Conservation (phyloP, 2,113 vertebrate genomes). For the Campylomormyrus numenius region DNA sequence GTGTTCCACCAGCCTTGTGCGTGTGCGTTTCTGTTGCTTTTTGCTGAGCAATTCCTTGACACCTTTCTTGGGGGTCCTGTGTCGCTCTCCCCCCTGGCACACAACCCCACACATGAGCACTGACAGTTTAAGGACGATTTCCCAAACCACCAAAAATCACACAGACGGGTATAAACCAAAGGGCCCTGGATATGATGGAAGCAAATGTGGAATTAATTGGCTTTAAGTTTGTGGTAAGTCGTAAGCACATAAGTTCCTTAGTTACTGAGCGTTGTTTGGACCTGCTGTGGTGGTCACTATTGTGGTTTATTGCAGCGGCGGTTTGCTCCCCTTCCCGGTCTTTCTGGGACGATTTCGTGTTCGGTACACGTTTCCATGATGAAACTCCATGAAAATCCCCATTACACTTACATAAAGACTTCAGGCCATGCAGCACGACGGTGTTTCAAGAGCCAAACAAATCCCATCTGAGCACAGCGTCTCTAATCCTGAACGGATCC, state of each 20-base stretch:
- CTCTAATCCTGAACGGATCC: slow-evolving; percentile 15
- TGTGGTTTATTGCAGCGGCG: slow-evolving; percentile 21
- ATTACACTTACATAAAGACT: slow-evolving; percentile 2
- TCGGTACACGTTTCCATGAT: slow-evolving; percentile 29
- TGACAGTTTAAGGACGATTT: not conserved
- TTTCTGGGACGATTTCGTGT: slow-evolving; percentile 19
- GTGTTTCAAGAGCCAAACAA: slow-evolving; percentile 14
- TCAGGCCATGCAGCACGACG: slow-evolving; percentile 4
- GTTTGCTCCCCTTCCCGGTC: slow-evolving; percentile 9
- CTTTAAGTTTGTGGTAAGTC: slow-evolving; percentile 30
- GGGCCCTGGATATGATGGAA: slow-evolving; percentile 23
- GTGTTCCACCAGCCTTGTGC: not conserved
- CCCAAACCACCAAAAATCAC: not conserved
- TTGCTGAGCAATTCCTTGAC: not conserved
- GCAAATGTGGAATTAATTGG: slow-evolving; percentile 21
- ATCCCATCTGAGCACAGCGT: slow-evolving; percentile 12
- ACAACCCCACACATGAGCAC: not conserved
- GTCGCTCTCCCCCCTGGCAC: not conserved
- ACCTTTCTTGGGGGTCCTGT: not conserved
- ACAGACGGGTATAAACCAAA: not conserved
- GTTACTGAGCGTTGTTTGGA: slow-evolving; percentile 38
- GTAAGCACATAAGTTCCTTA: slow-evolving; percentile 26
- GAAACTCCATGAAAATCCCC: slow-evolving; percentile 5
- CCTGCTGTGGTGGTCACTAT: slow-evolving; percentile 25
- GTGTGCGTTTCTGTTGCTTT: not conserved